Base-by-base conservation (phyloP, 2,797 vertebrate genomes). In the Premnoplex brunnescens region DNA sequence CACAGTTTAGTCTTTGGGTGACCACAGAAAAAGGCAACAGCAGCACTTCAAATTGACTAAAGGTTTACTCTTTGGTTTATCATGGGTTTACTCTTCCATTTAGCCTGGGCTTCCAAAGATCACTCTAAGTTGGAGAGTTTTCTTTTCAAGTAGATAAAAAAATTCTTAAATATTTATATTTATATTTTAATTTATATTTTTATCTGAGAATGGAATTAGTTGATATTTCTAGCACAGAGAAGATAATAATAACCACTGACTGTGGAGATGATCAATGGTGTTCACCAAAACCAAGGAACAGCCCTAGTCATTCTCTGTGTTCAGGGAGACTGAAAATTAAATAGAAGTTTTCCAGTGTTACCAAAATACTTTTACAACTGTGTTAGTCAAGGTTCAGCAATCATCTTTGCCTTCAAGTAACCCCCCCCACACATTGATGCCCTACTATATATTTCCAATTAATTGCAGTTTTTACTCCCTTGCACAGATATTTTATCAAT, bases 361-460 rank as follows among this genome's bases (percentile, higher is more conserved):
- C 19, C 17, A 67, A 74, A 80, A 58, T 15, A 22, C 32, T 54
- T 43, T 36, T 46, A 86, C 3, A 89, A 62, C 68, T 8, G 4
- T 18, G 8, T 82, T 71, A 63, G 13, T 55, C 14, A 16, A 67
- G 3, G 24, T 69, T 89, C 66, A 69, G 27, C 6, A 13, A 56
- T n/a, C 7, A 32, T 13, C 36, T 68, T 67, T 82, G 10, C 12
- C 21, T 89, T 77, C 28, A 37, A 2, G 23, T 49, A 34, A 36
- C 4, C 1, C 3, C 9, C 18, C 19, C 4, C 27, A 30, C 28
- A 20, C 28, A 20, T 4, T 39, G 21, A 44, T 6, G 3, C 9
- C 10, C 2, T 20, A 21, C 14, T 71, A 6, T 19, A 9, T 18
- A 43, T 54, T 83, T 75, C 17, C 27, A 54, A 15, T 32, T 1